phyloP scores from a whole-genome alignment of 2,797 vertebrate genomes.

The Dendrocincla fuliginosa region DNA sequence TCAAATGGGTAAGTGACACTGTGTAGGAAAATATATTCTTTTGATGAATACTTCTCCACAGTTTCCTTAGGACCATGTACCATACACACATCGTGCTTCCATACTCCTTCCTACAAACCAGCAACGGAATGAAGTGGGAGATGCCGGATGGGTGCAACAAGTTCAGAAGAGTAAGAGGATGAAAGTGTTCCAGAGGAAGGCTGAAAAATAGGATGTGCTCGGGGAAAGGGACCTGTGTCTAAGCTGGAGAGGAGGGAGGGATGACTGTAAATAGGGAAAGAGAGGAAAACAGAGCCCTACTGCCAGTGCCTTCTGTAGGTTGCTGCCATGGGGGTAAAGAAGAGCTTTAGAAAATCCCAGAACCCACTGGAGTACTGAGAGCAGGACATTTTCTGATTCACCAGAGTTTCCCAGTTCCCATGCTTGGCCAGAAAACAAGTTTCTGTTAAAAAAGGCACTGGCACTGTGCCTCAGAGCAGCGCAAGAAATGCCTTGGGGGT shows the following conservation, averaged over 20 bases:
- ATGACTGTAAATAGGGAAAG: fast-evolving
- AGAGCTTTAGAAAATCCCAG: neutral
- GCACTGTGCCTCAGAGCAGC: neutral
- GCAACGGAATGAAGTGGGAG: neutral
- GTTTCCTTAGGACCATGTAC: neutral
- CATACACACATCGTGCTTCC: neutral
- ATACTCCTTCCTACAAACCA: neutral
- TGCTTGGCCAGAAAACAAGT: neutral
- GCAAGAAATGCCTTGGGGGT: neutral
- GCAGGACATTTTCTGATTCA: neutral
- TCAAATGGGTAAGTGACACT: fast-evolving
- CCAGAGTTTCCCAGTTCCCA: neutral
- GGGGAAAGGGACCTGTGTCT: neutral
- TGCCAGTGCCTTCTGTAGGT: neutral
- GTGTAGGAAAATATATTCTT: neutral
- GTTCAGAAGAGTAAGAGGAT: neutral
- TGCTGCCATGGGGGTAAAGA: neutral
- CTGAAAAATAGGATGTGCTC: neutral
- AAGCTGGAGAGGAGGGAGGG: neutral
- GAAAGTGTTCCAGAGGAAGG: neutral
- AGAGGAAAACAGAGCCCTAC: neutral
- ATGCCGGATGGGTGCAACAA: neutral
- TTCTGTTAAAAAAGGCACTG: neutral
- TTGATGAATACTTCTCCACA: neutral
- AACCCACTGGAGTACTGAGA: neutral